A percentile compares a stretch with the other conserved stretches of the same genome.
Evolutionary conservation across 2,888 invertebrate genomes (phyloP).

Genomic region (Ornithoptera alexandrae): DNA sequence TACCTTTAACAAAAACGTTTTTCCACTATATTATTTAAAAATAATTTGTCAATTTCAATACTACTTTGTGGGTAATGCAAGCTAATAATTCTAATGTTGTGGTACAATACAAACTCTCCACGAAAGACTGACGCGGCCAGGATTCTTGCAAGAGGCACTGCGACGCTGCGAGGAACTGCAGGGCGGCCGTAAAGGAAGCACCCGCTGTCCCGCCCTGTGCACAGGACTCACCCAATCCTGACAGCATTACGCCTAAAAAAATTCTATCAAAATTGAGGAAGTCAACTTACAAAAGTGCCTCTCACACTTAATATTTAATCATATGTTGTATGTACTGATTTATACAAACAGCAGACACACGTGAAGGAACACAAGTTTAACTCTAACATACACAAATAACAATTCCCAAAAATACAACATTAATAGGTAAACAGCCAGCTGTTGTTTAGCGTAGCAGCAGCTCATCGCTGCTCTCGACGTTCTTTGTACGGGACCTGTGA

Average conservation of each 20-base stretch:
- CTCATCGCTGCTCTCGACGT: too few relatives aligned
- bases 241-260: background rate
- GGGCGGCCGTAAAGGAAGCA: slow-evolving; percentile 49
- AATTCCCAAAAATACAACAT: too few relatives aligned
- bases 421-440: too few relatives aligned
- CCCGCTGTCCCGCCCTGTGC: slow-evolving; percentile 40
- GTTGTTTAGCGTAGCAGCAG: too few relatives aligned
- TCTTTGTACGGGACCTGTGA: background rate
- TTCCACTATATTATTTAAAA: too few relatives aligned
- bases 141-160: slow-evolving; percentile 57
- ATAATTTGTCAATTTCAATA: background rate
- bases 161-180: slow-evolving; percentile 63
- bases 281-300: too few relatives aligned
- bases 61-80: background rate
- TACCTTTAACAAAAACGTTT: too few relatives aligned
- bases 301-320: too few relatives aligned
- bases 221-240: slow-evolving; percentile 26
- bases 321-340: too few relatives aligned
- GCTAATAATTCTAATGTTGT: background rate
- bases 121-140: slow-evolving; percentile 49
- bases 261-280: background rate
- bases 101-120: slow-evolving; percentile 43
- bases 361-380: too few relatives aligned
- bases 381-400: too few relatives aligned
- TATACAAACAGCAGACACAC: too few relatives aligned